A percentile compares a stretch with the other conserved stretches of the same genome.
Evolutionary conservation across 2,113 vertebrate species (phyloP).

Genomic region (Pollachius pollachius): DNA sequence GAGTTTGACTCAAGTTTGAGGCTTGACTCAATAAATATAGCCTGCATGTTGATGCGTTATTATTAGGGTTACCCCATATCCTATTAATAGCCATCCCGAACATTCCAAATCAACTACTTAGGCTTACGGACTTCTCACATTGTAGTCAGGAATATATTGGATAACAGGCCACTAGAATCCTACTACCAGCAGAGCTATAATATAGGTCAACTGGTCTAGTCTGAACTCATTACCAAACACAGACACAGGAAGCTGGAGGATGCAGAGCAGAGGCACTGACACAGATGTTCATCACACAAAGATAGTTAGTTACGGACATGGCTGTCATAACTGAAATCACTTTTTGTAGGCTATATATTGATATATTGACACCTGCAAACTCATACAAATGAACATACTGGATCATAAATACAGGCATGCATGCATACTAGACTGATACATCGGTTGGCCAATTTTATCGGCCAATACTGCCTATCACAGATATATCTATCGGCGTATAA

Average conservation of each 20-base stretch:
- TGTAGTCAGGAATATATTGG: constrained; percentile 11
- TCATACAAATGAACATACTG: too few species aligned
- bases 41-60: neutral
- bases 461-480: too few species aligned
- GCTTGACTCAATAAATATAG: neutral
- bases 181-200: constrained; percentile 41
- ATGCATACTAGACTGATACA: too few species aligned
- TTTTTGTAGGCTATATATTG: too few species aligned
- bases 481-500: too few species aligned
- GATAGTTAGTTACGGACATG: neutral
- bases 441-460: too few species aligned
- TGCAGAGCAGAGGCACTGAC: constrained; percentile 22
- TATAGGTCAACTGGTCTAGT: constrained; percentile 61
- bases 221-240: constrained; percentile 65
- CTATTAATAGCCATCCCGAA: neutral
- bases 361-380: too few species aligned
- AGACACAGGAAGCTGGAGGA: constrained; percentile 19
- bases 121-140: neutral
- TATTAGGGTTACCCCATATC: neutral
- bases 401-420: too few species aligned
- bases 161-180: constrained; percentile 24
- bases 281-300: constrained; percentile 15
- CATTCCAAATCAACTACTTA: neutral
- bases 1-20: neutral
- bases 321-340: too few species aligned